Evolutionary conservation across 2,113 vertebrate species (phyloP), one percentile per base, ranked within the genome.

Genomic region (Chlorodrepanis virens): DNA sequence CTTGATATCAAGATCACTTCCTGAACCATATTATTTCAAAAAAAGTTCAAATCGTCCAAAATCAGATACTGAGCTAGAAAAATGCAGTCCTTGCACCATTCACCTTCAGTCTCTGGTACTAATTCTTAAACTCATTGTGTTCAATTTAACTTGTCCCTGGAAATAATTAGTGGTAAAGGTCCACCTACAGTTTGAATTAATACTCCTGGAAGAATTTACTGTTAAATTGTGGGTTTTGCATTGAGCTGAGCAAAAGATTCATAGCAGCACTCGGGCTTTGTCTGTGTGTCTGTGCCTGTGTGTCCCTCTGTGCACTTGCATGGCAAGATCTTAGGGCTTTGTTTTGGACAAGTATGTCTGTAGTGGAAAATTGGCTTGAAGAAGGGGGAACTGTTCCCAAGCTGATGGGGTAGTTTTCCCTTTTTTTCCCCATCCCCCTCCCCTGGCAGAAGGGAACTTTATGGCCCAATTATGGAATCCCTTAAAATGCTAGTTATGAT

Each of bases 401-500:
- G 53, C 60, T 75, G 52, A 52, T 64, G 68, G 82, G 72, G 25
- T 86, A 1, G 12, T 33, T 69, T 92, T 89, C 63, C 71, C 42
- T 21, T 67, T 87, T 83, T 83, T 21, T 6, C 81, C 25, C 81
- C 90, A 35, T 24, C 88, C 74, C 83, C 78, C 57, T 57, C 40
- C 50, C 35, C 61, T 87, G 54, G 92, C 80, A 93, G 61, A 93
- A 89, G 59, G 91, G 57, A 92, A 65, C 94, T 97, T 97, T 95
- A 96, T 91, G 94, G 91, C 75, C 94, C 84, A 91, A 96, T 97
- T 96, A 94, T 47, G 50, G 94, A 89, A 91, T 89, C 69, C 77
- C 81, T 95, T 97, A 96, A 97, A 97, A 96, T 89, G 65, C 47
- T 91, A 21, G 94, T 92, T 97, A 94, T 95, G 96, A 95, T 94